Evolutionary conservation across 2,797 vertebrate species (phyloP), one percentile per base, ranked within the genome.

Genomic region (Hoplostethus atlanticus): DNA sequence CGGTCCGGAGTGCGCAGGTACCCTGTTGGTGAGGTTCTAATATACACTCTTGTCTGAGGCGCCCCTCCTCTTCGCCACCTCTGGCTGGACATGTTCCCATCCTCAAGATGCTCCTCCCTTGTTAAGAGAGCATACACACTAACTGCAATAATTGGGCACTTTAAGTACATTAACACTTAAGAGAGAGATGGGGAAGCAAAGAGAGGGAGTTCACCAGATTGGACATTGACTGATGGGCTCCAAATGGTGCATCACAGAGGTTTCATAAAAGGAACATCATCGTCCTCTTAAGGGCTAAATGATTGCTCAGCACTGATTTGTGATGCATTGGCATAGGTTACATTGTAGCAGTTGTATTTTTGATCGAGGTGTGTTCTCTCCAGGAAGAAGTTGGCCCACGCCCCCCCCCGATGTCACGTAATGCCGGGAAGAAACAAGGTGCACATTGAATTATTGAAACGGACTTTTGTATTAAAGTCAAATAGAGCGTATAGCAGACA

Each of bases 81-180:
- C 82, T 53, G 56, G 17, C 52, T 55, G 38, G 42, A 61, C 57
- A 63, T 65, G 68, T 52, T 66, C 64, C 64, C 34, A 15, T n/a
- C 50, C 50, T 70, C 59, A 34, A 69, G 70, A 60, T 31, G 68
- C 79, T 67, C 70, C 82, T 62, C 58, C 68, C 51, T 66, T 70
- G 74, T 64, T 76, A 52, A 60, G 25, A 67, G 47, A 79, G 30
- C 69, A 86, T 79, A 87, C 73, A 87, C 75, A 81, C 68, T 21
- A 69, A 86, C 80, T 84, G 83, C 21, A 86, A 77, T 89, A 89
- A 92, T 79, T 83, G 75, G 76, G 40, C 71, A 76, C 71, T 90
- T 87, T 68, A 87, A 87, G 81, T 50, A 74, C 72, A 90, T 93
- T 87, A 77, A 82, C 90, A 92, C 89, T 71, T 46, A 57, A 71